Percentiles rank a stretch among this genome's conserved stretches.
phyloP scores from a whole-genome alignment of 2,888 invertebrate species.

The Pilophorus perplexus region DNA sequence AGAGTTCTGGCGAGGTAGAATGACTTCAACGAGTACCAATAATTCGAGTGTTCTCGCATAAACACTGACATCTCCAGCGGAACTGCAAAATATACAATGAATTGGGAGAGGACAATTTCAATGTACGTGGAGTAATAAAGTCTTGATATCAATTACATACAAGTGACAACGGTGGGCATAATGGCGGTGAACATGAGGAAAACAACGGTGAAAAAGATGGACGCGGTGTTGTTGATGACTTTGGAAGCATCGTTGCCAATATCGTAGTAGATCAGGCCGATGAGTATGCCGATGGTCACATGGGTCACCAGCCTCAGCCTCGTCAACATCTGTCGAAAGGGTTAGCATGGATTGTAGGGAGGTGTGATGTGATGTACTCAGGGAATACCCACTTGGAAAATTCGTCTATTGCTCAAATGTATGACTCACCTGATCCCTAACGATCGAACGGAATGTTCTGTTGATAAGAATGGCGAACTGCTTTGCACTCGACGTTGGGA shows the following conservation, averaged over 20 bases:
- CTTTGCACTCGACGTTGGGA: slow-evolving; percentile 76
- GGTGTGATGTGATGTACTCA: no score
- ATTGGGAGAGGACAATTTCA: background rate
- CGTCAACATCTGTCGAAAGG: slow-evolving; percentile 73
- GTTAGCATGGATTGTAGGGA: background rate
- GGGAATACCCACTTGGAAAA: no score
- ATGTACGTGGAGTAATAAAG: background rate
- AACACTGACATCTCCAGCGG: slow-evolving; percentile 94
- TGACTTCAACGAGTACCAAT: slow-evolving; percentile 96
- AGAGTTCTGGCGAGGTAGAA: slow-evolving; percentile 96
- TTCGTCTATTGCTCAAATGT: background rate
- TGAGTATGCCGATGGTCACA: slow-evolving; percentile 83
- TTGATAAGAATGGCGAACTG: slow-evolving; percentile 87
- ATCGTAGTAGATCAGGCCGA: slow-evolving; percentile 89
- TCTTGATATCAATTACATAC: slow-evolving; percentile 65
- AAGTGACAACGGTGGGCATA: slow-evolving; percentile 98
- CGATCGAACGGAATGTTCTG: slow-evolving; percentile 75
- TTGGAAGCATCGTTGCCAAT: slow-evolving; percentile 91
- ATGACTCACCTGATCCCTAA: slow-evolving; percentile 62
- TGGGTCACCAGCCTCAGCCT: slow-evolving; percentile 83
- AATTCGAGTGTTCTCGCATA: slow-evolving; percentile 90
- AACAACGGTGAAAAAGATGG: slow-evolving; percentile 92
- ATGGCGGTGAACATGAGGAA: slow-evolving; percentile 97
- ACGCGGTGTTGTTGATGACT: slow-evolving; percentile 92
- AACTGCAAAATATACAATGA: slow-evolving; percentile 62